Evolutionary conservation across 2,113 vertebrate species (phyloP).

Genomic region (Leucosticte australis): DNA sequence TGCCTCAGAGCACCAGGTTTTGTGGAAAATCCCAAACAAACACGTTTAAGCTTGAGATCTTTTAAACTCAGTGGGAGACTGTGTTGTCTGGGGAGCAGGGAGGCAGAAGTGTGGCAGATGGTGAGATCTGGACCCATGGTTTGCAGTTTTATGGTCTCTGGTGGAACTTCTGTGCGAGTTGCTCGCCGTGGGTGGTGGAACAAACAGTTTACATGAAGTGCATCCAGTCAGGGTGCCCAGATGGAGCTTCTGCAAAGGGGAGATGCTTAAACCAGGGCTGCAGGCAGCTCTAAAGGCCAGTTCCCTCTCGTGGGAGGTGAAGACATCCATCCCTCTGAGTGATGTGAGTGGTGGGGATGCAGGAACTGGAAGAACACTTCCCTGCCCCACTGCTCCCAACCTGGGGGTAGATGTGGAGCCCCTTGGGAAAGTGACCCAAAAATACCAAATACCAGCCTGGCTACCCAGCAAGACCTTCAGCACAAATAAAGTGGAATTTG

Average conservation of each 20-base stretch:
- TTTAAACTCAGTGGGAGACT: constrained; percentile 31
- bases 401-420: background rate
- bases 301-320: background rate
- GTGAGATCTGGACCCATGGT: constrained; percentile 35
- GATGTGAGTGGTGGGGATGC: accelerated
- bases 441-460: background rate
- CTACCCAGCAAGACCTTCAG: background rate
- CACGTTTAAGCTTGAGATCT: constrained; percentile 19
- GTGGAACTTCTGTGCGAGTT: background rate
- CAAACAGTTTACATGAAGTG: constrained; percentile 24
- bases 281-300: background rate
- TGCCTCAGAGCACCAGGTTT: background rate
- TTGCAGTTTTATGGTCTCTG: constrained; percentile 46
- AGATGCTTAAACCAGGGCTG: background rate
- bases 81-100: constrained; percentile 37
- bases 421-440: background rate
- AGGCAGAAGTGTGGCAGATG: constrained; percentile 36
- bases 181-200: constrained; percentile 15
- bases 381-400: background rate
- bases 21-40: constrained; percentile 33
- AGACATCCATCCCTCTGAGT: background rate
- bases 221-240: background rate
- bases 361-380: background rate
- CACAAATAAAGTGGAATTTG: background rate
- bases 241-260: background rate